Evolutionary conservation across 2,113 vertebrate species (phyloP), one percentile per base, ranked within the genome.

Genomic region (Plestiodon gilberti): DNA sequence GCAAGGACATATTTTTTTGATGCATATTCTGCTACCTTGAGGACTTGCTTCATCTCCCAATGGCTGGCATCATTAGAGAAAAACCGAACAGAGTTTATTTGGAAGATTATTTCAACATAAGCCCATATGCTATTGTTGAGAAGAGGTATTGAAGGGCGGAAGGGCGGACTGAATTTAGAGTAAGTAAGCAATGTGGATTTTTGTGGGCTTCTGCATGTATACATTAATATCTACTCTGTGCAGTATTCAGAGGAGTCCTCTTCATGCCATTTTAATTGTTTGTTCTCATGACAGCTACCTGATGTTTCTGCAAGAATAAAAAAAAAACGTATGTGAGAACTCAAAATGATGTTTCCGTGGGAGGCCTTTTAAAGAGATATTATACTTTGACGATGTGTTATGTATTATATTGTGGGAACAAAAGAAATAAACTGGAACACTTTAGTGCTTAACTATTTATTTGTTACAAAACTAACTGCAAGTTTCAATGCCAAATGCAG

Each of bases 251-350:
- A n/a, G 61, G 33, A 0, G 57, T 4, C 38, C 33, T 71, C 17
- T 15, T 62, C 0, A 15, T 15, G 23, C 25, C 70, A 35, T 80
- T 83, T 35, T 61, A 11, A 33, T 22, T 38, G 43, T 61, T 30
- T 9, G 0, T 30, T 87, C 23, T 1, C 14, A 2, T 20, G 3
- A 8, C 17, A 75, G 81, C 28, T 78, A 40, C 6, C 25, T 13
- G 11, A 28, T 30, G 82, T 23, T 62, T 81, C 59, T 62, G 62
- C 75, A 38, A 23, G 40, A 69, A 33, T 11, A 59, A 80, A 52
- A 74, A 91, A 93, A 52, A 74, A 91, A 93, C 87, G 87, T 88
- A 91, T 89, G 88, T 67, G 89, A 89, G 74, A 90, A 35, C 25
- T 93, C 88, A 76, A 81, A 86, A 92, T 93, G 85, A 0, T 0